A percentile compares a stretch with the other conserved stretches of the same genome.
These are phyloP conservation scores for Neoascia interrupta DNA, from an alignment of 2,888 invertebrate species.

Conservation along the genomic window DNA sequence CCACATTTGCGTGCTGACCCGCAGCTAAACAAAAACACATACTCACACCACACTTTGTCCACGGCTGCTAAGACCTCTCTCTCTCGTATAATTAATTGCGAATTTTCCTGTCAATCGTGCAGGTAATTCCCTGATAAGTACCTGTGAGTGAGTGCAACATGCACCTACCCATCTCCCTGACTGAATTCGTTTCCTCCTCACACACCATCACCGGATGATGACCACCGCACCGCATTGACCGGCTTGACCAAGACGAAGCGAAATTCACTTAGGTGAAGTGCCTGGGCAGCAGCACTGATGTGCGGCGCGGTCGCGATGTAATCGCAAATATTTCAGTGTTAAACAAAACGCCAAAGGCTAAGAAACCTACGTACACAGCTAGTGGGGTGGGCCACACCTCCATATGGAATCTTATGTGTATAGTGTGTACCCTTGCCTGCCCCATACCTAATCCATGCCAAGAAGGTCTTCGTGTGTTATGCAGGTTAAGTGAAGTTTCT, in stretches of 20 bases:
- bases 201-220: conserved; percentile 12
- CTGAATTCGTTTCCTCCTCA: conserved; percentile 34
- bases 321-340: conserved; percentile 64
- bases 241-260: conserved; percentile 50
- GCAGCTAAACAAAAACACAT: conserved; percentile 53
- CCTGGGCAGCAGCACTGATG: conserved; percentile 37
- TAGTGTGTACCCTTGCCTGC: conserved; percentile 18
- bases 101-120: conserved; percentile 70
- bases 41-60: conserved; percentile 9
- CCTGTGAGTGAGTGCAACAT: conserved; percentile 68
- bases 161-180: conserved; percentile 52
- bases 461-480: conserved; percentile 27
- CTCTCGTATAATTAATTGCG: conserved; percentile 65
- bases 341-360: conserved; percentile 66
- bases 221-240: background rate
- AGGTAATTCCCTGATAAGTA: conserved; percentile 69
- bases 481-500: background rate
- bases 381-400: conserved; percentile 28
- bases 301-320: conserved; percentile 61
- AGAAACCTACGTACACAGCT: conserved; percentile 1
- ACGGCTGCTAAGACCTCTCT: conserved; percentile 34
- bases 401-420: too few species aligned
- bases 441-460: conserved; percentile 46
- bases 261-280: conserved; percentile 59
- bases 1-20: conserved; percentile 65